Base-by-base conservation (phyloP, 1,140 invertebrate genomes). In the Scaptomyza pallida region DNA sequence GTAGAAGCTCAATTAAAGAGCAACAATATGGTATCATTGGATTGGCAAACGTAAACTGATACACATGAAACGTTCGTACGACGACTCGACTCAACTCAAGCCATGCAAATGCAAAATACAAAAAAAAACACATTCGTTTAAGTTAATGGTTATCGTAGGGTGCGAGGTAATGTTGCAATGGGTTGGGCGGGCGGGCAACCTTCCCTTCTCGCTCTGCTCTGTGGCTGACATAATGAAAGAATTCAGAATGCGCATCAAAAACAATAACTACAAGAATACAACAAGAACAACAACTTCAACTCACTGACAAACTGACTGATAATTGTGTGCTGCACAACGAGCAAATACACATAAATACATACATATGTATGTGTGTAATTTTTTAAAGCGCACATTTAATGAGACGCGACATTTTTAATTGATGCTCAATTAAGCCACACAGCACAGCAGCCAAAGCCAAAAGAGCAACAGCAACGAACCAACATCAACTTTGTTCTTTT, bases 321-420 rank as follows among this genome's bases (percentile, higher is more conserved):
- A 40, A 48, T 56, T 64, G 21, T 37, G 50, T 43, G 59, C 59
- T 48, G 37, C 48, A 55, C 21, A 50, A 40, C 43, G 23, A 40
- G 17, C 67, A 26, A 55, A 54, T 41, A 16, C 48, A 54, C 33
- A 44, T 45, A 21, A 47, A 52, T 72, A 45, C 17, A 13, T 8
- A 10, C 15, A 3, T 16, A 6, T 40, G 8, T 12, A 13, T 30
- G 2, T 41, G 10, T 1, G 41, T 44, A 60, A 54, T 64, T 69
- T 63, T 64, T 65, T 76, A 44, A 74, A 67, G 61, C 64, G 70
- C 56, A 69, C 61, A 73, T 74, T 85, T 77, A 85, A 85, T 85
- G 80, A 86, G 80, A 64, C 80, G 80, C 64, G 81, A 85, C 80
- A 85, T 67, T 85, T 86, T 85, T 85, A 85, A 85, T 85, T 85